A percentile compares a stretch with the other conserved stretches of the same genome.
Evolutionary conservation across 23 tunicate species (phyloP).

Genomic region (Clavelina lepadiformis): DNA sequence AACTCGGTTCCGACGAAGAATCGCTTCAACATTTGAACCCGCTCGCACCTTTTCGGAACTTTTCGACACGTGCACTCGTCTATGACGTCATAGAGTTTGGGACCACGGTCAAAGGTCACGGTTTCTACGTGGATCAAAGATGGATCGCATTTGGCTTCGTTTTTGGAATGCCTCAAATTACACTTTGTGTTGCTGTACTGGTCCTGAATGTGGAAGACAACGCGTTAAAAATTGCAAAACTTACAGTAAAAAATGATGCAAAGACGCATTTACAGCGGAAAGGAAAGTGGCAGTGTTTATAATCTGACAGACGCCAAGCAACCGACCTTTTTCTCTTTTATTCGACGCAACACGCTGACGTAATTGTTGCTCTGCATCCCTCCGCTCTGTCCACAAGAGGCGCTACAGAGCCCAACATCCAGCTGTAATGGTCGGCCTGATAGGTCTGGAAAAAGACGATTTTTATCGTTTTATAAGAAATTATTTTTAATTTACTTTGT

Average conservation of each 20-base stretch:
- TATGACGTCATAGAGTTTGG: conserved; percentile 52
- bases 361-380: conserved; percentile 6
- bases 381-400: conserved; percentile 16
- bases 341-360: conserved; percentile 57
- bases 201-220: too few relatives aligned
- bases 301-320: too few relatives aligned
- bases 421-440: conserved; percentile 33
- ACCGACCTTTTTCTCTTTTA: conserved; percentile 44
- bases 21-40: conserved; percentile 49
- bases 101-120: conserved; percentile 32
- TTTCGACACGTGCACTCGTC: conserved; percentile 67
- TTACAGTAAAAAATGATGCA: too few relatives aligned
- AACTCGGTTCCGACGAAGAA: conserved; percentile 68
- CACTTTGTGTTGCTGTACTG: too few relatives aligned
- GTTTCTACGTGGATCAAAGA: conserved; percentile 49
- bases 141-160: conserved; percentile 28
- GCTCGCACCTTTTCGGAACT: conserved; percentile 51
- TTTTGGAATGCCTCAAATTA: neutral
- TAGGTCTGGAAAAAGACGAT: conserved; percentile 36
- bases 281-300: too few relatives aligned
- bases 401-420: conserved; percentile 70
- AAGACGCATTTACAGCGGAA: too few relatives aligned
- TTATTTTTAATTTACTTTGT: too few relatives aligned
- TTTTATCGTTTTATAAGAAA: too few relatives aligned
- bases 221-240: too few relatives aligned